Evolutionary conservation across 2,797 vertebrate species (phyloP).

Genomic region (Lagothrix lagotricha): DNA sequence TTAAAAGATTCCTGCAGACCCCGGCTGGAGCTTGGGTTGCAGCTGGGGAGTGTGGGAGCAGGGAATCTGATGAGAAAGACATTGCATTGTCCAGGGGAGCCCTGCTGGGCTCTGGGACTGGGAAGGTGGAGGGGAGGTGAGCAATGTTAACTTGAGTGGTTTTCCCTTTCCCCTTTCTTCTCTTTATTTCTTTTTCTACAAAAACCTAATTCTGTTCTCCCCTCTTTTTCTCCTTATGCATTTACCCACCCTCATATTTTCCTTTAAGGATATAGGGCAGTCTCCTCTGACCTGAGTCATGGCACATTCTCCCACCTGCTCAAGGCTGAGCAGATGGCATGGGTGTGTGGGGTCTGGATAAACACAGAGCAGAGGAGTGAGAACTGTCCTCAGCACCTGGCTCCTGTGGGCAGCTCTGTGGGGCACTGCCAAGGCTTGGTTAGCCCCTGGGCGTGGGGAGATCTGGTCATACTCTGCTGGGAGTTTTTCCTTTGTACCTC

Average conservation of each 20-base stretch:
- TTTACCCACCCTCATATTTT: neutral
- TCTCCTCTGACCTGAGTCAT: neutral
- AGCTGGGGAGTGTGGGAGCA: neutral
- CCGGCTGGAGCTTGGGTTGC: neutral
- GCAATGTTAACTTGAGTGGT: no score
- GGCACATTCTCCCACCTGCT: neutral
- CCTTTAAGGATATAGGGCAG: neutral
- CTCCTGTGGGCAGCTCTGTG: neutral
- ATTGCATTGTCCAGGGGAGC: neutral
- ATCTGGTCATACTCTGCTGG: neutral
- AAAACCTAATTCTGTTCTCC: no score
- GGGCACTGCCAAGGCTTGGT: rapidly evolving
- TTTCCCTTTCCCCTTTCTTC: neutral
- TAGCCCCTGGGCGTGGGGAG: neutral
- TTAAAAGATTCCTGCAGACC: neutral
- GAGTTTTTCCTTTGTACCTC: neutral
- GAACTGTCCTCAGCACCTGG: neutral
- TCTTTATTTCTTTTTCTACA: neutral
- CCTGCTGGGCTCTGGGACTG: neutral
- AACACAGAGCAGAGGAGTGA: no score
- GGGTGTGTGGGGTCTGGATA: neutral
- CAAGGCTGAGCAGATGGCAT: neutral
- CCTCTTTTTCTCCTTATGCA: neutral
- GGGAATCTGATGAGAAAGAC: neutral
- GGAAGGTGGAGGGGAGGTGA: neutral